Base-by-base conservation (phyloP, 2,888 invertebrate genomes). In the Xanthia togata region DNA sequence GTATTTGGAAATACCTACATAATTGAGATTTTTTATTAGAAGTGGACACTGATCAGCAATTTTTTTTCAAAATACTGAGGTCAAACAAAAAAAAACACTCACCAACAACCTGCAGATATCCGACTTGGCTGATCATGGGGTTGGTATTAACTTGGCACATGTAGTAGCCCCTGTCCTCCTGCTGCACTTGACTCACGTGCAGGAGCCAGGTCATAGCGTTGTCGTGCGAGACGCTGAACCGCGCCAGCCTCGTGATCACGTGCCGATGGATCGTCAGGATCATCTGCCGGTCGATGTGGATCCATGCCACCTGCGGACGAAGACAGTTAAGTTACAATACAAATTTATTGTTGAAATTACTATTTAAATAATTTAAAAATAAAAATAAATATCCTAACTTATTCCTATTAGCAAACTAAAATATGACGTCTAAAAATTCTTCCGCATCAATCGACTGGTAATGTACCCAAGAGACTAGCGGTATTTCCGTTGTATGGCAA, bases 61-160 rank as follows among this genome's bases (percentile, higher is more conserved):
- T n/a, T n/a, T 23, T 50, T 14, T 2, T 9, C 23, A 67, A 67
- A 31, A 50, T 35, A 23, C 8, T 31, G 14, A 8, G 8, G 1
- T 31, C 5, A 53, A 5, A 35, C 11, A 20, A 6, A 41, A 26
- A 17, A 8, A 12, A 3, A 23, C n/a, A 89, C 98, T 97, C 93
- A 99, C 99, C 99, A 59, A 99, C 98, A 81, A 99, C 99, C 96
- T 99, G 98, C 62, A 99, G 97, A 93, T 98, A 99, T 78, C 99
- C 99, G 57, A 99, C 98, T 97, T 99, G 99, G 93, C 98, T 99
- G 92, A 99, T 99, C 99, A 99, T 99, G 0, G 99, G 99, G 94
- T 98, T 98, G 68, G 99, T 99, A 95, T 99, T 99, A 88, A 97
- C 97, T 96, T 98, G 98, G 94, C 98, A 98, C 98, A 98, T 98